phyloP scores from a whole-genome alignment of 2,888 invertebrate genomes.

The Phaonia tiefii region DNA sequence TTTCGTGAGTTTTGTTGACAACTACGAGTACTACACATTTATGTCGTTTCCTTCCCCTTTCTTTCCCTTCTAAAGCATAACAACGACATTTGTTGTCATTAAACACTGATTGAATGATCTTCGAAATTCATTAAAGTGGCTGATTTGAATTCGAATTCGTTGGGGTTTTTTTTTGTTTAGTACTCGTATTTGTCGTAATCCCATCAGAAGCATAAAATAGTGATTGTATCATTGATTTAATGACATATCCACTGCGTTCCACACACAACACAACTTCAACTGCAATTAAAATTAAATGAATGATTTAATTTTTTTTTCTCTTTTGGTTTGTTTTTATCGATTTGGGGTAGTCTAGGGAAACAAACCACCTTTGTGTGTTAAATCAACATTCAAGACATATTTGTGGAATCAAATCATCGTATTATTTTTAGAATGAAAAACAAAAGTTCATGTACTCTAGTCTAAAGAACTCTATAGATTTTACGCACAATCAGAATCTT shows the following conservation, averaged over 20 bases:
- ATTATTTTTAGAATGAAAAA: slow-evolving; percentile 34
- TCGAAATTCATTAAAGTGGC: slow-evolving; percentile 1
- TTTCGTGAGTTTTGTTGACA: not conserved
- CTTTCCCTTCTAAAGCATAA: not conserved
- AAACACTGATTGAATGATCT: not conserved
- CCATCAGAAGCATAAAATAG: not conserved
- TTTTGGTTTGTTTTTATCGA: not conserved
- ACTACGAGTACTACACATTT: too few species aligned
- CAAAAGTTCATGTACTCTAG: too few species aligned
- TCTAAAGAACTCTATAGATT: not conserved
- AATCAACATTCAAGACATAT: not conserved
- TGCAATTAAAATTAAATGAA: slow-evolving; percentile 7
- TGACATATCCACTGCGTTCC: not conserved
- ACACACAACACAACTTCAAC: not conserved
- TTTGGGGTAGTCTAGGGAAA: not conserved
- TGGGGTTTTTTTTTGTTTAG: not conserved
- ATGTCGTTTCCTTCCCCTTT: not conserved
- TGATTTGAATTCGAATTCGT: not conserved
- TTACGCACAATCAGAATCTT: slow-evolving; percentile 1
- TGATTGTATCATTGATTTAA: not conserved
- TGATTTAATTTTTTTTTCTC: slow-evolving; percentile 1
- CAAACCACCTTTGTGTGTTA: slow-evolving; percentile 10
- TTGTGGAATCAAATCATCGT: slow-evolving; percentile 25
- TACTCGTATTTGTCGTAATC: not conserved
- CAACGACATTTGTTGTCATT: slow-evolving; percentile 8